These are phyloP conservation scores for Xenops minutus DNA, from an alignment of 2,797 vertebrate species.

Conservation along the genomic window DNA sequence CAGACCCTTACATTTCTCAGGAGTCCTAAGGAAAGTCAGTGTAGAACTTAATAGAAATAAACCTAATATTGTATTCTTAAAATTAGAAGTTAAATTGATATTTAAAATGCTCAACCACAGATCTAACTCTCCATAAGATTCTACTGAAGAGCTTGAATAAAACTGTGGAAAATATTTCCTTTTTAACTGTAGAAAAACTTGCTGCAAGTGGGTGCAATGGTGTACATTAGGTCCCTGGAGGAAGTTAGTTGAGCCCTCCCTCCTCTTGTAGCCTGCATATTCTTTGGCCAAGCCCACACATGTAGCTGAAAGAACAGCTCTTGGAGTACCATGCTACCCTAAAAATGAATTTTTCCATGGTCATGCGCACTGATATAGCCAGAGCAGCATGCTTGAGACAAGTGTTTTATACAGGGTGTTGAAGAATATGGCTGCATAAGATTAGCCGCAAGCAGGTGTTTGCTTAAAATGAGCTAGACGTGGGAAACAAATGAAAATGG, in stretches of 20 bases:
- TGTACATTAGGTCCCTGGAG: neutral
- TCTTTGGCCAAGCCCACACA: neutral
- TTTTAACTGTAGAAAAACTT: neutral
- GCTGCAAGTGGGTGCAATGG: neutral
- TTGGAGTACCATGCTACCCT: neutral
- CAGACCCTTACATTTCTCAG: neutral
- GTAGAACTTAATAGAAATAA: neutral
- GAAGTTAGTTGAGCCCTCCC: neutral
- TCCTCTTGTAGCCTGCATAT: neutral
- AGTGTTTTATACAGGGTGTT: neutral
- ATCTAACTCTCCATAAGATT: conserved; percentile 23
- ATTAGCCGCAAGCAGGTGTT: neutral
- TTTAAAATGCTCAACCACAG: neutral
- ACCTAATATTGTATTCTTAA: neutral
- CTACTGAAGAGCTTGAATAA: neutral
- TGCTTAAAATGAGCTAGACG: neutral
- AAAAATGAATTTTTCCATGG: neutral
- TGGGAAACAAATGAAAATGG: neutral
- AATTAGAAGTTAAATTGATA: conserved; percentile 11
- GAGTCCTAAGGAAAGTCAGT: neutral
- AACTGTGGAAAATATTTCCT: neutral
- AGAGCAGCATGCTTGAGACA: neutral
- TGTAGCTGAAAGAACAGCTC: neutral
- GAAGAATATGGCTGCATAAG: neutral
- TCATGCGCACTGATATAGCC: neutral